These are phyloP conservation scores for Bugula neritina DNA, from an alignment of 2,888 invertebrate species.

Conservation along the genomic window DNA sequence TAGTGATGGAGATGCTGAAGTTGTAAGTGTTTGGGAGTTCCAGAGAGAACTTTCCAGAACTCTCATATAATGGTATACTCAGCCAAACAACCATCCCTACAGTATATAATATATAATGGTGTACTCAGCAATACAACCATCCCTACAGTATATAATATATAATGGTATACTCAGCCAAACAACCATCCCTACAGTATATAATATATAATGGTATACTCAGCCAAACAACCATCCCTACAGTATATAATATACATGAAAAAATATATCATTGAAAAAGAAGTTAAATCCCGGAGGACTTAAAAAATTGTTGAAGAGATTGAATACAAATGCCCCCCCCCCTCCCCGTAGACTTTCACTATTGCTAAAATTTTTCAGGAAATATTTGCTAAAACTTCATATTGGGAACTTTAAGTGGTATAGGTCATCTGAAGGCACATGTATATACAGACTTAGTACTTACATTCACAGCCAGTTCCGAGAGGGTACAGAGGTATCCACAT, in stretches of 20 bases:
- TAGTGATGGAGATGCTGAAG: slow-evolving; percentile 77
- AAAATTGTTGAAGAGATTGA: too few species aligned
- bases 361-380: too few species aligned
- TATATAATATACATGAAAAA: too few species aligned
- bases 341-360: too few species aligned
- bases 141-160: slow-evolving; percentile 54
- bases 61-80: slow-evolving; percentile 83
- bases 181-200: slow-evolving; percentile 31
- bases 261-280: too few species aligned
- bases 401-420: too few species aligned
- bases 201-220: slow-evolving; percentile 76
- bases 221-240: slow-evolving; percentile 39
- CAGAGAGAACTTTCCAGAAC: slow-evolving; percentile 69
- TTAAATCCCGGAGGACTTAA: too few species aligned
- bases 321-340: too few species aligned
- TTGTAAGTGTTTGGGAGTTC: slow-evolving; percentile 78
- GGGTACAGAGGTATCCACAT: slow-evolving; percentile 92
- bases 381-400: too few species aligned
- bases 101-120: slow-evolving; percentile 64
- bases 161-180: slow-evolving; percentile 72
- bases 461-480: slow-evolving; percentile 79
- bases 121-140: slow-evolving; percentile 63
- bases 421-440: too few species aligned
- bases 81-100: slow-evolving; percentile 52
- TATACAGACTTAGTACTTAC: too few species aligned